Evolutionary conservation across 2,113 vertebrate species (phyloP).

Genomic region (Himantopus leucocephalus): DNA sequence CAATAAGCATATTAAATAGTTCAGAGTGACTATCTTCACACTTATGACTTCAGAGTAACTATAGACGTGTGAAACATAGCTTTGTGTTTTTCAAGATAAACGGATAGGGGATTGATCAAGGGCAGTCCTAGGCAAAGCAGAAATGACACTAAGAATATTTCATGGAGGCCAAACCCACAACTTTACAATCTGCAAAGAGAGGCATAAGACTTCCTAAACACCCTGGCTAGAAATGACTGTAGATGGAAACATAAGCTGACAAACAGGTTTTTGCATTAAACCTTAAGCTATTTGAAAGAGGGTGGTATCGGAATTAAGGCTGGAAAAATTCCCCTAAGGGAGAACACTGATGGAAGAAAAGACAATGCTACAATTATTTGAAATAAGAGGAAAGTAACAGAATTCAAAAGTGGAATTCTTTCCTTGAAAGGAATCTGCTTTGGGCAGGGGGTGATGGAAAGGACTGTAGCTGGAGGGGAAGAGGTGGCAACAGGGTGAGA

Average conservation of each 20-base stretch:
- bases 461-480: not conserved
- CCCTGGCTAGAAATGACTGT: conserved; percentile 21
- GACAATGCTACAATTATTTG: conserved; percentile 65
- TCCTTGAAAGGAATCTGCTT: conserved; percentile 46
- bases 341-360: conserved; percentile 27
- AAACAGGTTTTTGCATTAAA: conserved; percentile 65
- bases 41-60: not conserved
- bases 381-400: conserved; percentile 44
- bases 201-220: conserved; percentile 39
- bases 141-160: not conserved
- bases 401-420: conserved; percentile 43
- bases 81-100: not conserved
- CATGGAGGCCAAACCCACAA: conserved; percentile 9
- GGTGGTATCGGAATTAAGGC: conserved; percentile 14
- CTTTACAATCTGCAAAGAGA: conserved; percentile 19
- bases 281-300: conserved; percentile 38
- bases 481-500: not conserved
- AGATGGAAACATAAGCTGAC: conserved; percentile 27
- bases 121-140: not conserved
- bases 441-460: not conserved
- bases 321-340: conserved; percentile 58
- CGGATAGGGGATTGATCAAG: not conserved
- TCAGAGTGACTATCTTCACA: not conserved
- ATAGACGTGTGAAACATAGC: not conserved
- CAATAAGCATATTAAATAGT: not conserved